These are phyloP conservation scores for Hirundichthys speculiger DNA, from an alignment of 2,113 vertebrate genomes.

Conservation along the genomic window DNA sequence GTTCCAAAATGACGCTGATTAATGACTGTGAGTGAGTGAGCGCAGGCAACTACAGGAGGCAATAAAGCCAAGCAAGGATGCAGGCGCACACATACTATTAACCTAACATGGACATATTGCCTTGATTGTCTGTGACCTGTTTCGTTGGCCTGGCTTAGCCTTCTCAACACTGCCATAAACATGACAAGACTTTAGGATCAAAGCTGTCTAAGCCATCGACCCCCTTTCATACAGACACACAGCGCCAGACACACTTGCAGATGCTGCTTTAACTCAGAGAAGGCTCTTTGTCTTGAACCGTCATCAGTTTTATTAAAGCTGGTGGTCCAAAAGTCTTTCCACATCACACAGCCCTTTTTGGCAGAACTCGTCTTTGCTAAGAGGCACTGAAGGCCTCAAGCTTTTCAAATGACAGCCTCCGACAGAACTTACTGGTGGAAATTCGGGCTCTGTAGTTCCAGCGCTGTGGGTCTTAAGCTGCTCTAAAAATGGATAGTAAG, in stretches of 20 bases:
- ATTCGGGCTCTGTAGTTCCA: conserved; percentile 25
- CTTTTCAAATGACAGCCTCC: conserved; percentile 36
- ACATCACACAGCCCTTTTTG: conserved; percentile 39
- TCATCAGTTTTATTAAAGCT: conserved; percentile 54
- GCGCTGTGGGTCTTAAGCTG: conserved; percentile 35
- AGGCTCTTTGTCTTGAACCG: conserved; percentile 53
- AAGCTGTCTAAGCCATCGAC: conserved; percentile 66
- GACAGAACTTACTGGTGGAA: conserved; percentile 29
- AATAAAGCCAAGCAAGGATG: conserved; percentile 42
- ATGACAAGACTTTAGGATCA: conserved; percentile 82
- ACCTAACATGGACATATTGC: conserved; percentile 50
- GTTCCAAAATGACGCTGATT: conserved; percentile 26
- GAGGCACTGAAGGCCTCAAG: conserved; percentile 36
- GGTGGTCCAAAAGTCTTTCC: conserved; percentile 44
- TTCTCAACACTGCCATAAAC: conserved; percentile 83
- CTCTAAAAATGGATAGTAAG: too few species aligned
- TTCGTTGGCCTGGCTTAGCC: conserved; percentile 77
- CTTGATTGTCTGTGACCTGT: conserved; percentile 72
- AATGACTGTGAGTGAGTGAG: conserved; percentile 36
- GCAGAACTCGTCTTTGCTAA: conserved; percentile 28
- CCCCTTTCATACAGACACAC: conserved; percentile 41
- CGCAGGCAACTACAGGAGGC: conserved; percentile 38
- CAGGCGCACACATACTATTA: conserved; percentile 46
- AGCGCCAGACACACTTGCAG: conserved; percentile 33
- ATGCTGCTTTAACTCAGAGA: conserved; percentile 45